Base-by-base conservation (phyloP, 2,113 vertebrate species). In the Sula dactylatra region DNA sequence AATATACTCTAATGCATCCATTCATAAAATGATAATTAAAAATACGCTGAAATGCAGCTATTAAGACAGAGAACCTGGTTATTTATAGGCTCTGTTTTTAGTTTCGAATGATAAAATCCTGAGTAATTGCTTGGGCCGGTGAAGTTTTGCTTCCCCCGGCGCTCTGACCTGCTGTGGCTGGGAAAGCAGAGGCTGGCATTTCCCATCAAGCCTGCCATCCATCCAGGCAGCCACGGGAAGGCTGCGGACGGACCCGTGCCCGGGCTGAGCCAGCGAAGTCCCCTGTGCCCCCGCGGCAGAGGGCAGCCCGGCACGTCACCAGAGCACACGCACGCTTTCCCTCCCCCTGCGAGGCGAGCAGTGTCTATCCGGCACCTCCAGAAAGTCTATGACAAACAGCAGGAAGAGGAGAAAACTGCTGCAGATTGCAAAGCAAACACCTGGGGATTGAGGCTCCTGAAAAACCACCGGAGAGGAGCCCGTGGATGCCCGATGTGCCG, bases 21-120 rank as follows among this genome's bases (percentile, higher is more conserved):
- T 97, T 97, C 96, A 97, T 90, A 96, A 97, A 95, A 96, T 85
- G 74, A 89, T 97, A 93, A 97, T 97, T 95, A 95, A 95, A 96
- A 96, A 95, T 92, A 88, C 20, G 61, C 94, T 93, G 94, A 96
- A 96, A 93, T 71, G 93, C 84, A 81, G 92, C 96, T 83, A 90
- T 97, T 96, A 94, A 80, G 92, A 88, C 73, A 74, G 93, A 94
- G 91, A 94, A 61, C 84, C 56, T 7, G 50, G 92, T 96, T 94
- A 94, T 96, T 96, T 97, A 93, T 93, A 69, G 95, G 56, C 89
- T 70, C 62, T 49, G 74, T 2, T 82, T 89, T 87, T 44, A 70
- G 89, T 95, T 86, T 77, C 4, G 6, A 96, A 86, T 55, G 83
- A 89, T 93, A 93, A 96, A 95, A 93, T 87, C 78, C 88, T 3